Evolutionary conservation across 1,140 invertebrate genomes (phyloP).

Genomic region (Phymorhynchus buccinoides): DNA sequence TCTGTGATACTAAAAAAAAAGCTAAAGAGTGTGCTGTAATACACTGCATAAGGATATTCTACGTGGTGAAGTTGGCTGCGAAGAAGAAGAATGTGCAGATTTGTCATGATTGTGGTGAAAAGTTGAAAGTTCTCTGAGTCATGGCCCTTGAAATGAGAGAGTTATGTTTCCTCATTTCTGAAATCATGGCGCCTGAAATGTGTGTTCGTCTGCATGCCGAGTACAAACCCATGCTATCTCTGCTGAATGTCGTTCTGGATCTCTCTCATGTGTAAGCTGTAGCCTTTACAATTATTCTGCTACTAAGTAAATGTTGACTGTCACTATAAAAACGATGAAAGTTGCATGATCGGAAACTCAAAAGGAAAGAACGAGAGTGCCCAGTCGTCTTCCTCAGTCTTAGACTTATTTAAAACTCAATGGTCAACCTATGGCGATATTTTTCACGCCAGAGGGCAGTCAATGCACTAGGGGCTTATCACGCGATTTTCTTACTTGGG

Average conservation of each 20-base stretch:
- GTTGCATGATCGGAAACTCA: no score
- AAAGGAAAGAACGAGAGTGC: not conserved
- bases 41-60: not conserved
- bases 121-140: no score
- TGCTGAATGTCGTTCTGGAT: conserved; percentile 32
- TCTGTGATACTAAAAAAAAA: no score
- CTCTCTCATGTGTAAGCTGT: conserved; percentile 10
- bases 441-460: no score
- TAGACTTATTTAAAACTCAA: not conserved
- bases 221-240: conserved; percentile 33
- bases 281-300: not conserved
- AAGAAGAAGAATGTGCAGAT: no score
- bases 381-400: not conserved
- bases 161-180: not conserved
- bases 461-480: no score
- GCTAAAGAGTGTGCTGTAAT: not conserved
- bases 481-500: no score
- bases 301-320: conserved; percentile 3
- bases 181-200: conserved; percentile 28
- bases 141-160: not conserved
- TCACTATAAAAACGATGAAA: no score
- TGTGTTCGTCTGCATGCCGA: conserved; percentile 25
- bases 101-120: not conserved
- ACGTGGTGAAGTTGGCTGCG: no score
- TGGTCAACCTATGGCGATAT: no score